Conservation (phyloP, 2,888 invertebrate species). For the Lasioglossum oenotherae region DNA sequence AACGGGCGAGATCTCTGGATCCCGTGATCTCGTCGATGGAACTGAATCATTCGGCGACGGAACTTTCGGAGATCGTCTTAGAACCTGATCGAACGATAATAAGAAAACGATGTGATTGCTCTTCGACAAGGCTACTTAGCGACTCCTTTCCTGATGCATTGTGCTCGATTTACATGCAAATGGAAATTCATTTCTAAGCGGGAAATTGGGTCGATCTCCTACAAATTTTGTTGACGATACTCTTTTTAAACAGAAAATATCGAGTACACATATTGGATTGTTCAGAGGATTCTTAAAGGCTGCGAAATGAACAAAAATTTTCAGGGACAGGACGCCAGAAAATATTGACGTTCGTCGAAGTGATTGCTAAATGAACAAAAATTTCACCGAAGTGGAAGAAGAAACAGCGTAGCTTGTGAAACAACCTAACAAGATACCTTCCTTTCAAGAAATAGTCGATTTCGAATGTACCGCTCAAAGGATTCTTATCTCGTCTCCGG, state of each 20-base stretch:
- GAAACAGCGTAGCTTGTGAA: no score
- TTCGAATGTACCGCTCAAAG: background rate
- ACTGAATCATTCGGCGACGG: background rate
- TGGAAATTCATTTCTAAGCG: background rate
- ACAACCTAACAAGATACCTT: background rate
- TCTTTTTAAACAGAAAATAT: background rate
- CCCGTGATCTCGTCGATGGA: background rate
- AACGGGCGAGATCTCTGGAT: background rate
- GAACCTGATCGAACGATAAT: background rate
- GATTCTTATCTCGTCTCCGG: background rate
- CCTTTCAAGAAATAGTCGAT: background rate
- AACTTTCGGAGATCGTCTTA: background rate
- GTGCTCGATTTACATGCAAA: background rate
- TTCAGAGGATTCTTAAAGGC: background rate
- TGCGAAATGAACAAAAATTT: no score
- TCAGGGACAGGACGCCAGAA: no score
- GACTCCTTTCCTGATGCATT: background rate
- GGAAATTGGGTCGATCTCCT: background rate
- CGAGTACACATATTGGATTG: background rate
- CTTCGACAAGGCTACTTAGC: background rate
- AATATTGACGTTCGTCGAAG: no score
- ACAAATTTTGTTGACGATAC: no score
- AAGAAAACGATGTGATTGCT: background rate
- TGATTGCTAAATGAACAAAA: no score
- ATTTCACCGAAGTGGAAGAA: no score